Evolutionary conservation across 1,140 invertebrate species (phyloP).

Genomic region (Leptinotarsa lineolata): DNA sequence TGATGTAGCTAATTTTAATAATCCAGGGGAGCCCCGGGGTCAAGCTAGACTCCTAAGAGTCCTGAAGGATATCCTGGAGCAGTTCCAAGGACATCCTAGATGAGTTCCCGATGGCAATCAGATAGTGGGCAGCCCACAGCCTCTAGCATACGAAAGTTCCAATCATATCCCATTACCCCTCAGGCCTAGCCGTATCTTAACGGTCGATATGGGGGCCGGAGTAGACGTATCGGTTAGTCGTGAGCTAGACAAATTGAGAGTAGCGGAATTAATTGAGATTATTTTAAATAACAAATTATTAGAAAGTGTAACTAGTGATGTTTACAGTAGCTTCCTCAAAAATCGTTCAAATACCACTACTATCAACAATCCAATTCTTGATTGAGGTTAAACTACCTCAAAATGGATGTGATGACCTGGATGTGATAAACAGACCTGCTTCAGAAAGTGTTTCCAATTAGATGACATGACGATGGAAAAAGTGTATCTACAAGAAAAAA

Average conservation of each 20-base stretch:
- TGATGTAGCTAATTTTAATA: too few species aligned
- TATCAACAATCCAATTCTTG: slow-evolving; percentile 5
- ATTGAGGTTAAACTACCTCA: not conserved
- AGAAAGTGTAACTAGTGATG: slow-evolving; percentile 17
- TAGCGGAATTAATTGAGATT: slow-evolving; percentile 12
- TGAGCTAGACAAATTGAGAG: not conserved
- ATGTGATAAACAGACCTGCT: not conserved
- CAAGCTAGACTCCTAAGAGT: too few species aligned
- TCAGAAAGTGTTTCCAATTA: not conserved
- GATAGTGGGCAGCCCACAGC: too few species aligned
- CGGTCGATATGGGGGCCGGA: not conserved
- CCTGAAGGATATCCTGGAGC: too few species aligned
- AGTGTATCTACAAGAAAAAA: not conserved
- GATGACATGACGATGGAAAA: not conserved
- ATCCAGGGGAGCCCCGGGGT: too few species aligned
- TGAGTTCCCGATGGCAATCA: too few species aligned
- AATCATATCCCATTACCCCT: too few species aligned
- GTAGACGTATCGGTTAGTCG: slow-evolving; percentile 11
- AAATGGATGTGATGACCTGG: not conserved
- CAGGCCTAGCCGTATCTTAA: too few species aligned
- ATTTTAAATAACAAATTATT: slow-evolving; percentile 24
- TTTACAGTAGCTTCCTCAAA: not conserved
- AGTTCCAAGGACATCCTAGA: too few species aligned
- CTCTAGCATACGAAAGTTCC: too few species aligned
- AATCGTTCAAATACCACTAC: slow-evolving; percentile 6